Evolutionary conservation across 2,888 invertebrate genomes (phyloP).

Genomic region (Xestia sexstrigata): DNA sequence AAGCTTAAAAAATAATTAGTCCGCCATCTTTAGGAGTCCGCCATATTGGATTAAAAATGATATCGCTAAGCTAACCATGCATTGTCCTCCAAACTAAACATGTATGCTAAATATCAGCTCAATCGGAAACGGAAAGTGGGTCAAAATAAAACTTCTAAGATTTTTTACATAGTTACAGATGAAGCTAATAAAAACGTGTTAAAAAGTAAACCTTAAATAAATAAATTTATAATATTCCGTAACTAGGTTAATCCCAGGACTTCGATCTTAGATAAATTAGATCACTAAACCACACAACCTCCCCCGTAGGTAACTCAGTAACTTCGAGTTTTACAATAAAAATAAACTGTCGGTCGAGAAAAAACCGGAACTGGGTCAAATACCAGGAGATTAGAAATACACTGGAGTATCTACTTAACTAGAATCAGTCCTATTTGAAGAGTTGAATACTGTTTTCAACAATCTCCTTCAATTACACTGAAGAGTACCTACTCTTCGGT

Average conservation of each 20-base stretch:
- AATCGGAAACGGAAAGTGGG: background rate
- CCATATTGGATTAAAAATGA: background rate
- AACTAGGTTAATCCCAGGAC: background rate
- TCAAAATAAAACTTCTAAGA: background rate
- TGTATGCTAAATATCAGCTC: background rate
- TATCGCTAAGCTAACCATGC: background rate
- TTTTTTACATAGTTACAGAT: background rate
- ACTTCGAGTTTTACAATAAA: constrained; percentile 22
- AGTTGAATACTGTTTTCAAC: constrained; percentile 55
- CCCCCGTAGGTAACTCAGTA: background rate
- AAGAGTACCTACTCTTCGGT: constrained; percentile 21
- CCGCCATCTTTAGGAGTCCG: too few species aligned
- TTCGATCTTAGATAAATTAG: background rate
- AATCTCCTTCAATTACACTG: constrained; percentile 58
- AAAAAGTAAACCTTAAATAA: too few species aligned
- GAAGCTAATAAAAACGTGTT: background rate
- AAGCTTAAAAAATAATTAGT: background rate
- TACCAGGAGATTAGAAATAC: constrained; percentile 57
- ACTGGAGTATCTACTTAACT: constrained; percentile 41
- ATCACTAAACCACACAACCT: background rate
- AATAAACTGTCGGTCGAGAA: constrained; percentile 16
- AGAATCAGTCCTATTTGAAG: constrained; percentile 52
- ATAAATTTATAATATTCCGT: background rate
- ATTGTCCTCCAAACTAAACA: background rate
- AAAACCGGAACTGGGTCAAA: constrained; percentile 49